Conservation (phyloP, 2,888 invertebrate species). For the Boloria selene region DNA sequence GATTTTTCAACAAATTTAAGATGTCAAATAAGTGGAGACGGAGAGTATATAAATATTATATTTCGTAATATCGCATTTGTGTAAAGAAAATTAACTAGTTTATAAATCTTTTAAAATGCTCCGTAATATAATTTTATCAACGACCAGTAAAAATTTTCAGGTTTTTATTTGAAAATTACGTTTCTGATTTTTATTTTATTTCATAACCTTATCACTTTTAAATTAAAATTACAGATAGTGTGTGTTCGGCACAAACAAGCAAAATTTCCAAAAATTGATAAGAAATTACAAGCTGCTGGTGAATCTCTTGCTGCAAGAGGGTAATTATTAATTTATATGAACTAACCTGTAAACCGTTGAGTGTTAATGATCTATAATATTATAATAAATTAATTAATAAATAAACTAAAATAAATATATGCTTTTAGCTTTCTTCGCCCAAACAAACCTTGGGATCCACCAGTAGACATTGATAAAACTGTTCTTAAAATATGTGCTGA, state of each 20-base stretch:
- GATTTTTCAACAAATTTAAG: conserved; percentile 4
- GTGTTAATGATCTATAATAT: neutral
- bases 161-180: conserved; percentile 44
- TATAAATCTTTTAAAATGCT: conserved; percentile 40
- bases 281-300: conserved; percentile 78
- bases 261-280: conserved; percentile 69
- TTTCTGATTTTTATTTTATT: conserved; percentile 1
- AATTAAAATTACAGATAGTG: conserved; percentile 51
- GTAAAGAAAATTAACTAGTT: neutral
- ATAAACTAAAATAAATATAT: conserved; percentile 38
- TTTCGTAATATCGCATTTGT: neutral
- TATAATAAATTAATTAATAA: too few relatives aligned
- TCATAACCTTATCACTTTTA: conserved; percentile 7
- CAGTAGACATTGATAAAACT: conserved; percentile 83
- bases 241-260: conserved; percentile 60
- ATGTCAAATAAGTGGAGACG: conserved; percentile 15
- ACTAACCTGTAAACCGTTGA: too few relatives aligned
- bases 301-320: conserved; percentile 87
- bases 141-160: conserved; percentile 60
- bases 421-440: conserved; percentile 88
- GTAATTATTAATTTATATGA: conserved; percentile 59
- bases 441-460: conserved; percentile 88
- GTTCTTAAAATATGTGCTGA: conserved; percentile 83
- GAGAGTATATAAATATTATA: conserved; percentile 20
- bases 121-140: conserved; percentile 52